These are phyloP conservation scores for Brachyhypopomus occidentalis DNA, from an alignment of 2,113 vertebrate genomes.

Conservation along the genomic window DNA sequence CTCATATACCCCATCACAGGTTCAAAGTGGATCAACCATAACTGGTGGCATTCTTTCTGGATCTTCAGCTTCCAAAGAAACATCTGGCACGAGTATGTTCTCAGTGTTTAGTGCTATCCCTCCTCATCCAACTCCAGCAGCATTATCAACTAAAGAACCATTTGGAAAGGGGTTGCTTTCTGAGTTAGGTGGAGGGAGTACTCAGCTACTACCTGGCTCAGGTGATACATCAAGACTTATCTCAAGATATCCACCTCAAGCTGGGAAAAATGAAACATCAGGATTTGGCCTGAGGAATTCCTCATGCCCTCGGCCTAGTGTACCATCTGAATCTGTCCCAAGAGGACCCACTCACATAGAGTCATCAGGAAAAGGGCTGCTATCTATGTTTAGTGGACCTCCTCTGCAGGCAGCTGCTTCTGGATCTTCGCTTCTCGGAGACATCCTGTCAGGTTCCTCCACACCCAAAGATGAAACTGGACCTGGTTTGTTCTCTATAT, in stretches of 20 bases:
- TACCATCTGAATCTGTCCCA: background rate
- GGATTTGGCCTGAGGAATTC: background rate
- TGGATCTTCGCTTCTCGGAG: conserved; percentile 43
- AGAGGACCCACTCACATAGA: conserved; percentile 56
- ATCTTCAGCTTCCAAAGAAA: conserved; percentile 66
- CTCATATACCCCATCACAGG: conserved; percentile 51
- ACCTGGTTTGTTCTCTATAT: conserved; percentile 74
- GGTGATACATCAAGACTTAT: background rate
- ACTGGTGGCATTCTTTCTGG: conserved; percentile 72
- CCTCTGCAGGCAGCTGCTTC: conserved; percentile 34
- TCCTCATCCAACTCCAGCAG: conserved; percentile 50
- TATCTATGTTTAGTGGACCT: conserved; percentile 73
- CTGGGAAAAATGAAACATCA: conserved; percentile 52
- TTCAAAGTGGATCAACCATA: conserved; percentile 65
- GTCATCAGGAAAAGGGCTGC: conserved; percentile 68
- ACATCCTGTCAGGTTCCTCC: conserved; percentile 32
- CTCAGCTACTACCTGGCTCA: conserved; percentile 52
- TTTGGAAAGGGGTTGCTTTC: conserved; percentile 70
- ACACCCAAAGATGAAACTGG: conserved; percentile 62
- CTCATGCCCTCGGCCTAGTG: background rate
- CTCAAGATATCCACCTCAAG: conserved; percentile 35
- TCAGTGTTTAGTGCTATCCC: conserved; percentile 73
- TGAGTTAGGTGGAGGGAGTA: conserved; percentile 66
- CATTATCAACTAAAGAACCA: conserved; percentile 58
- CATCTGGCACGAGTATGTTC: conserved; percentile 67